These are phyloP conservation scores for Microdon myrmicae DNA, from an alignment of 2,888 invertebrate species.

Conservation along the genomic window DNA sequence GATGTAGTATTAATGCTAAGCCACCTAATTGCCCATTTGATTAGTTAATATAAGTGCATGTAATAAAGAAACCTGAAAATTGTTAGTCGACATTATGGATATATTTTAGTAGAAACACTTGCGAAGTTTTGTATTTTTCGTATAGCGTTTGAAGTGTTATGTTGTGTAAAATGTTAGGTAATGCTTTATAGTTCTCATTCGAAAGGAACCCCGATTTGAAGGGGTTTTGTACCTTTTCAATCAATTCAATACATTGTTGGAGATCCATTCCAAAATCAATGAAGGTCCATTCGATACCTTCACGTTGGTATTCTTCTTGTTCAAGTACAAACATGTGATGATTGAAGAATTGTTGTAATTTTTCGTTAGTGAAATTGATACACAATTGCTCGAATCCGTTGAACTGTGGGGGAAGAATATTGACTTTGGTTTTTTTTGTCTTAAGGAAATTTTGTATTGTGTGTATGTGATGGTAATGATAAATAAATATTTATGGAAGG, in stretches of 20 bases:
- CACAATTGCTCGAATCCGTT: conserved; percentile 94
- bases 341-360: conserved; percentile 94
- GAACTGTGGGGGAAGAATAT: conserved; percentile 71
- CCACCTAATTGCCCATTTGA: no score
- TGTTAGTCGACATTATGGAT: no score
- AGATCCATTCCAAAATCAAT: conserved; percentile 95
- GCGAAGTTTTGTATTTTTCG: no score
- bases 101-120: no score
- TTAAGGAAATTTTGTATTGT: background rate
- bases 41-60: no score
- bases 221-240: conserved; percentile 73
- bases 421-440: no score
- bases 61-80: no score
- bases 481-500: conserved; percentile 4
- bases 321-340: conserved; percentile 94
- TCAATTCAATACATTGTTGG: conserved; percentile 80
- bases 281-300: conserved; percentile 92
- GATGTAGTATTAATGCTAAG: no score
- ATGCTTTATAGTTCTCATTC: background rate
- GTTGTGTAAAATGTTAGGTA: background rate
- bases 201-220: conserved; percentile 9
- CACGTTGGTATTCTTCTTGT: conserved; percentile 91
- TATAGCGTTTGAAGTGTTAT: no score
- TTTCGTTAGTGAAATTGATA: conserved; percentile 95
- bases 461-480: background rate